These are phyloP conservation scores for Engystomops pustulosus DNA, from an alignment of 2,113 vertebrate species.

Conservation along the genomic window DNA sequence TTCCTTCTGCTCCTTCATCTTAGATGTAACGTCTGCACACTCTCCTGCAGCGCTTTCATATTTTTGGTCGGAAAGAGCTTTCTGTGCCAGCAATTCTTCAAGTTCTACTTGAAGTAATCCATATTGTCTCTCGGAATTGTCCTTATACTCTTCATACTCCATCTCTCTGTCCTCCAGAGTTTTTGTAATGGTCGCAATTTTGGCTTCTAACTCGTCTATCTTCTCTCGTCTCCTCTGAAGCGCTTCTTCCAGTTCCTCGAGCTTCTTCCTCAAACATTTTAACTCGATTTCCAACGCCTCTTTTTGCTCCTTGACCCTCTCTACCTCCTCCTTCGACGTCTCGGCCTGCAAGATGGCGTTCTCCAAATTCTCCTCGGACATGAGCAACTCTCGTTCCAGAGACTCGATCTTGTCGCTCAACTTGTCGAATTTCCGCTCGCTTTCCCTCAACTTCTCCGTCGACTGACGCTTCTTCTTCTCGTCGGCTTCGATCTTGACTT, in stretches of 20 bases:
- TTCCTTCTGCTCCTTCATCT: conserved; percentile 70
- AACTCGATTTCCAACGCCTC: conserved; percentile 58
- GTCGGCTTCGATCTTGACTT: conserved; percentile 86
- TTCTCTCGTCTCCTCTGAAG: conserved; percentile 66
- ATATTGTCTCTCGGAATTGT: conserved; percentile 65
- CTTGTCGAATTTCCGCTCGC: conserved; percentile 74
- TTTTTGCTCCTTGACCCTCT: conserved; percentile 73
- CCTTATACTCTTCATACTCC: conserved; percentile 63
- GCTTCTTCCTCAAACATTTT: conserved; percentile 71
- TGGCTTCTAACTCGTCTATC: conserved; percentile 63
- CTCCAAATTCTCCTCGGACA: conserved; percentile 78
- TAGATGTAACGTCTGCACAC: conserved; percentile 62
- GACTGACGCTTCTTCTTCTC: conserved; percentile 79
- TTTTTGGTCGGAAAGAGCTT: conserved; percentile 64
- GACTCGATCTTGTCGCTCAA: conserved; percentile 78
- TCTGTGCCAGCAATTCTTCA: conserved; percentile 64
- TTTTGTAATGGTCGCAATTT: conserved; percentile 60
- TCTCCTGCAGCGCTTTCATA: conserved; percentile 63
- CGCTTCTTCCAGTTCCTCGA: conserved; percentile 71
- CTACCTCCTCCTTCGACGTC: conserved; percentile 78
- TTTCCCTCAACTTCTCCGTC: conserved; percentile 78
- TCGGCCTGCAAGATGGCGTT: conserved; percentile 81
- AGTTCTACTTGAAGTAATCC: conserved; percentile 72
- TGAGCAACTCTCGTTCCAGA: conserved; percentile 77
- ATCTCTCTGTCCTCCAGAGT: conserved; percentile 68